phyloP scores from a whole-genome alignment of 2,113 vertebrate genomes.

The Oceanodroma tethys region DNA sequence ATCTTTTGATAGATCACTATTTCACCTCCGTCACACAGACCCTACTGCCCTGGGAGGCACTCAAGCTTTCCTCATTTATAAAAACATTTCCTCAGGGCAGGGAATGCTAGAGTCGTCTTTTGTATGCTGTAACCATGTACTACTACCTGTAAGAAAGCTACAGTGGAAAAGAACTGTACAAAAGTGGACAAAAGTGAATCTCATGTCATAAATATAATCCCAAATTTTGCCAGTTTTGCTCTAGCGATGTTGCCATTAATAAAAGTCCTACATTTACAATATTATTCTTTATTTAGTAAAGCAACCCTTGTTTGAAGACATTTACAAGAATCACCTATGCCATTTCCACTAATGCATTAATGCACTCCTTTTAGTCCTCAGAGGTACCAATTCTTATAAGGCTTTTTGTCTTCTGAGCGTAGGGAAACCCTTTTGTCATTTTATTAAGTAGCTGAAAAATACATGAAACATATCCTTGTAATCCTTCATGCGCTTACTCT shows the following conservation, averaged over 20 bases:
- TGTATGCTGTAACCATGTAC: not conserved
- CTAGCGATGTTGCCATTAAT: not conserved
- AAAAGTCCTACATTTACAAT: not conserved
- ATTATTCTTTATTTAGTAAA: not conserved
- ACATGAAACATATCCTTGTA: not conserved
- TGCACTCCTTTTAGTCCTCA: not conserved
- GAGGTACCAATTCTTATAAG: not conserved
- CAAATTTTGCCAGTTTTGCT: not conserved
- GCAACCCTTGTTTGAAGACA: not conserved
- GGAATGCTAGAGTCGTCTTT: not conserved
- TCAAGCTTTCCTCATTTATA: not conserved
- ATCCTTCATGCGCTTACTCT: not conserved
- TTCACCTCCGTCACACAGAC: not conserved
- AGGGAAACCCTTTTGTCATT: not conserved
- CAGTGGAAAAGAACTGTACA: not conserved
- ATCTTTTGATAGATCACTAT: not conserved
- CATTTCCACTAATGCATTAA: not conserved
- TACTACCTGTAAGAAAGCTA: not conserved
- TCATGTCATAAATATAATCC: not conserved
- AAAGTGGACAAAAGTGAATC: not conserved
- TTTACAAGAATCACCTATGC: not conserved
- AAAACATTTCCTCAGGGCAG: not conserved
- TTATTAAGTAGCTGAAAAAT: not conserved
- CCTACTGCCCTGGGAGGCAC: not conserved
- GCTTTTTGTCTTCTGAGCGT: not conserved